Conservation (phyloP, 2,113 vertebrate genomes). For the Phocoena phocoena region DNA sequence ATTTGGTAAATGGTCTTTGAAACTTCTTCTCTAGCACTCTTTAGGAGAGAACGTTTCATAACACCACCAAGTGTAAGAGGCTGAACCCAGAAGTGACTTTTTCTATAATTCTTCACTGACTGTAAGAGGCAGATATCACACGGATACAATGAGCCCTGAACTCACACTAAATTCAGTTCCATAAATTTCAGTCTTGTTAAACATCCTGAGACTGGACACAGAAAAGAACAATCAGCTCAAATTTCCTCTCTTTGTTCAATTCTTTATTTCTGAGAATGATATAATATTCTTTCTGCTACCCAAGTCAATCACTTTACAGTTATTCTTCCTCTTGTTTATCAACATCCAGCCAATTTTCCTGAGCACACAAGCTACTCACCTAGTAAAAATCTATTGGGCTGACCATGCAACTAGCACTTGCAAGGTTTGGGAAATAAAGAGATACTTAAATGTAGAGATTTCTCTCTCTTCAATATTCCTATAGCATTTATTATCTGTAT, state of each 20-base stretch:
- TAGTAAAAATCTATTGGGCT: slow-evolving; percentile 26
- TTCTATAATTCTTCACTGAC: background rate
- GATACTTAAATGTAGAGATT: slow-evolving; percentile 28
- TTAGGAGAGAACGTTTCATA: background rate
- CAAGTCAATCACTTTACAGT: slow-evolving; percentile 18
- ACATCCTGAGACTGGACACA: background rate
- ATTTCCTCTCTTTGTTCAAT: slow-evolving; percentile 24
- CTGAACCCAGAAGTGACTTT: background rate
- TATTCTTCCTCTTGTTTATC: slow-evolving; percentile 37
- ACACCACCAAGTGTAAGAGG: background rate
- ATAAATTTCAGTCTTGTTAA: slow-evolving; percentile 11
- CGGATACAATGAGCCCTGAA: background rate
- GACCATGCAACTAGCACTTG: background rate
- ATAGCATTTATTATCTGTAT: background rate
- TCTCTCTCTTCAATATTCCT: background rate
- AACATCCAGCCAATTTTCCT: slow-evolving; percentile 48
- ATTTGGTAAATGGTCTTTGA: background rate
- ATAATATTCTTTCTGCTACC: background rate
- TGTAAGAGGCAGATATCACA: background rate
- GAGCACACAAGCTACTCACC: slow-evolving; percentile 33
- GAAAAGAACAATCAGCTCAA: background rate
- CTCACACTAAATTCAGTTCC: slow-evolving; percentile 26
- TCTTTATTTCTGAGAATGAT: slow-evolving; percentile 39
- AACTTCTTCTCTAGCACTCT: background rate
- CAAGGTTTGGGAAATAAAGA: slow-evolving; percentile 14